A percentile compares a stretch with the other conserved stretches of the same genome.
These are phyloP conservation scores for Acomys russatus DNA, from an alignment of 2,797 vertebrate genomes.

Conservation along the genomic window DNA sequence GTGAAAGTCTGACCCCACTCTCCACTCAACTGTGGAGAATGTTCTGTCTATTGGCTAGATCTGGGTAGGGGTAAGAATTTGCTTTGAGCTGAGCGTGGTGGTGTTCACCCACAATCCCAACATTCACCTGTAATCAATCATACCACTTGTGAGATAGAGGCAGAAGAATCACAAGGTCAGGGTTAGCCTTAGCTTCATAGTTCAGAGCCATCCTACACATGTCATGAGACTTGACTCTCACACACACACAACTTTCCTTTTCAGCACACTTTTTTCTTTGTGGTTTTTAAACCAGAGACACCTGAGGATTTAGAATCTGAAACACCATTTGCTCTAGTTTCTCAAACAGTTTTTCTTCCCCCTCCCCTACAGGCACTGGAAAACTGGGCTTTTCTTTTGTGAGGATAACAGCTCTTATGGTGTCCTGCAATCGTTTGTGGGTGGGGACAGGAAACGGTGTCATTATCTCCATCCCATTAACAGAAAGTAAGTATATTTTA, in stretches of 20 bases:
- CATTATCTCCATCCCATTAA: conserved; percentile 99
- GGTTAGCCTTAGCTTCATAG: not conserved
- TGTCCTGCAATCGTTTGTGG: conserved; percentile 97
- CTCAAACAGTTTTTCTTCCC: conserved; percentile 79
- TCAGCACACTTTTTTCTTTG: not conserved
- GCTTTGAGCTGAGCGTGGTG: not conserved
- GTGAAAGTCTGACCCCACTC: too few relatives aligned
- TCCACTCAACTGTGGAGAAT: too few relatives aligned
- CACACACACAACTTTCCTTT: not conserved
- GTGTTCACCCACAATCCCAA: not conserved
- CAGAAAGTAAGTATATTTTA: conserved; percentile 93
- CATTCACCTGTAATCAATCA: not conserved
- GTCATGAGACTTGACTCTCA: not conserved
- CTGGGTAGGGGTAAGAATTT: not conserved
- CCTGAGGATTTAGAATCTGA: not conserved
- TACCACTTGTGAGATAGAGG: not conserved
- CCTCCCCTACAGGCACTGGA: conserved; percentile 93
- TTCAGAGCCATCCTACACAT: not conserved
- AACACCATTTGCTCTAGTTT: not conserved
- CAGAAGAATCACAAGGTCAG: not conserved
- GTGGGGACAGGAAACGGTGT: conserved; percentile 99
- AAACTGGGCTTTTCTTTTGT: conserved; percentile 99
- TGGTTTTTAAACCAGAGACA: not conserved
- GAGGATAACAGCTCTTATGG: conserved; percentile 98
- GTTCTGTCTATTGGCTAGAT: too few relatives aligned